Percentiles rank a stretch among this genome's conserved stretches.
Evolutionary conservation across 2,113 vertebrate species (phyloP).

Genomic region (Cygnus buccinator): DNA sequence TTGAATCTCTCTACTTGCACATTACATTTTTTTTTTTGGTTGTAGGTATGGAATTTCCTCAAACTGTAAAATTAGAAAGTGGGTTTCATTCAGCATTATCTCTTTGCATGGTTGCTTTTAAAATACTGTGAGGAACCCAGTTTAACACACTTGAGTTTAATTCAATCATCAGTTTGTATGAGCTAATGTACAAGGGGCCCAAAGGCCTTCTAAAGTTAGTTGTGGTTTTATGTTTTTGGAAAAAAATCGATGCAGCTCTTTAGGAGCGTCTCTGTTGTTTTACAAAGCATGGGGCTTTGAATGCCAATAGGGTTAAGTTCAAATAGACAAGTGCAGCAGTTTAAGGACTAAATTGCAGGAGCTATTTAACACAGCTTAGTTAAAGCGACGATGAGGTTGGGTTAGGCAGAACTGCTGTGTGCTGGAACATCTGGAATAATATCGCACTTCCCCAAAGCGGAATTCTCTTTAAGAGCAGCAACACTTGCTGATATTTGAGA

Average conservation of each 20-base stretch:
- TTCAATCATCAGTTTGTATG: constrained; percentile 24
- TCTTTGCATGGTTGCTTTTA: background rate
- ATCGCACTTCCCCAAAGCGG: constrained; percentile 48
- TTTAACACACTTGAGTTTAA: background rate
- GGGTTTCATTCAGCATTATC: background rate
- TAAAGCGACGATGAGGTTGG: background rate
- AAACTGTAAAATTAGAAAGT: constrained; percentile 15
- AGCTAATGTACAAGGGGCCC: background rate
- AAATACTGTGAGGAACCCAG: background rate
- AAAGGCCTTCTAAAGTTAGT: constrained; percentile 32
- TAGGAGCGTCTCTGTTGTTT: background rate
- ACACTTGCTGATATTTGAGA: constrained; percentile 28
- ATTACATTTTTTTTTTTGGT: background rate
- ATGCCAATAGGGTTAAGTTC: constrained; percentile 31
- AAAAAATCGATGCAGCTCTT: background rate
- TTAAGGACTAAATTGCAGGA: constrained; percentile 65
- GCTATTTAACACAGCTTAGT: constrained; percentile 23
- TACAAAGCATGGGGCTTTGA: background rate
- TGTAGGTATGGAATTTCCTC: constrained; percentile 29
- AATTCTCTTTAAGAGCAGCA: constrained; percentile 58
- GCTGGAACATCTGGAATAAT: constrained; percentile 72
- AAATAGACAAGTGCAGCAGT: constrained; percentile 45
- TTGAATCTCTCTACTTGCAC: background rate
- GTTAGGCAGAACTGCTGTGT: background rate
- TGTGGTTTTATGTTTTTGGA: background rate